Percentiles rank a stretch among this genome's conserved stretches.
phyloP scores from a whole-genome alignment of 1,140 invertebrate species.

The Hyles euphorbiae region DNA sequence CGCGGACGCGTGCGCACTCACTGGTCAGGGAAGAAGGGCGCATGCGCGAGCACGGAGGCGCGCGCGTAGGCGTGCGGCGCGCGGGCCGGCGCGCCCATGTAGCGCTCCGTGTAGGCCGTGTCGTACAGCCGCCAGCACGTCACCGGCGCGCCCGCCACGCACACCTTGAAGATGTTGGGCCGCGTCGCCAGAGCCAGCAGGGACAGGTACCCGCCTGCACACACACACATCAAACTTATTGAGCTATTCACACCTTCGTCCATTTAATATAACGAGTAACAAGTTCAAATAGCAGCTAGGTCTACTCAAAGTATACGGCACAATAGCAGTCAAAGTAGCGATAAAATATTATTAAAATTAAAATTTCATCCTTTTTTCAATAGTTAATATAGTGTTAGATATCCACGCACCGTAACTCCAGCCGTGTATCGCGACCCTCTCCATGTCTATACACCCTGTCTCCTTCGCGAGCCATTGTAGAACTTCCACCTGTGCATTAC shows the following conservation, averaged over 20 bases:
- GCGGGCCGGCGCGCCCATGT: slow-evolving; percentile 91
- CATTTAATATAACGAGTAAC: too few relatives aligned
- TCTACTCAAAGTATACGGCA: too few relatives aligned
- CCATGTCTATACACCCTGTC: slow-evolving; percentile 92
- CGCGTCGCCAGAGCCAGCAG: slow-evolving; percentile 90
- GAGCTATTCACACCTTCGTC: not conserved
- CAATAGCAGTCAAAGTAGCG: too few relatives aligned
- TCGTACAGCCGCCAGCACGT: slow-evolving; percentile 95
- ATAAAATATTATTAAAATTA: too few relatives aligned
- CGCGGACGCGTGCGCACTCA: too few relatives aligned
- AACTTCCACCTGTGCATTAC: slow-evolving; percentile 85
- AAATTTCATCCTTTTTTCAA: too few relatives aligned
- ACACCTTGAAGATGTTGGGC: slow-evolving; percentile 90
- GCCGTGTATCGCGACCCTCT: slow-evolving; percentile 95
- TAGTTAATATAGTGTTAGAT: too few relatives aligned
- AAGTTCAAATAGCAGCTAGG: too few relatives aligned
- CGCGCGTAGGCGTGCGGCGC: slow-evolving; percentile 58
- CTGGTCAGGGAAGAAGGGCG: slow-evolving; percentile 94
- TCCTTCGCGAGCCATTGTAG: slow-evolving; percentile 90
- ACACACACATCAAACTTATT: not conserved
- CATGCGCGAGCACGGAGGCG: slow-evolving; percentile 74
- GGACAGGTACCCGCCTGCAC: slow-evolving; percentile 85
- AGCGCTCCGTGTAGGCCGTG: slow-evolving; percentile 97
- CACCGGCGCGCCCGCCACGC: slow-evolving; percentile 97
- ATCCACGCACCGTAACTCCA: slow-evolving; percentile 93